A percentile compares a stretch with the other conserved stretches of the same genome.
These are phyloP conservation scores for Protobothrops mucrosquamatus DNA, from an alignment of 2,113 vertebrate genomes.

Conservation along the genomic window DNA sequence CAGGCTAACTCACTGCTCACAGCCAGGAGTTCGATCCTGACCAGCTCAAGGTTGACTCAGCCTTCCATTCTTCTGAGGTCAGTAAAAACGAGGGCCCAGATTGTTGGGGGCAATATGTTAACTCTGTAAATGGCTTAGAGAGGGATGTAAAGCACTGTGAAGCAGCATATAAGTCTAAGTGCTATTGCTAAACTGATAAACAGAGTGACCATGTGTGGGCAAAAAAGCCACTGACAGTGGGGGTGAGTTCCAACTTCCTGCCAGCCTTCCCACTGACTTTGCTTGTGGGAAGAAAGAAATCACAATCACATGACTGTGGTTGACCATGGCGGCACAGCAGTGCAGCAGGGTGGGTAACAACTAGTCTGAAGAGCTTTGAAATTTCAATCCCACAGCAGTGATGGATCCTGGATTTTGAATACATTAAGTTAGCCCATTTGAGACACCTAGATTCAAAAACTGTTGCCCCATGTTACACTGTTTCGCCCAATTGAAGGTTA, in stretches of 20 bases:
- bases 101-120: too few species aligned
- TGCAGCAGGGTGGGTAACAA: neutral
- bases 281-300: neutral
- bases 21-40: too few species aligned
- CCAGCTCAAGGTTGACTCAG: too few species aligned
- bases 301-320: neutral
- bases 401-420: neutral
- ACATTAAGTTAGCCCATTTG: neutral
- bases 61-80: too few species aligned
- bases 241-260: neutral
- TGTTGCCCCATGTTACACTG: neutral
- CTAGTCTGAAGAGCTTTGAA: neutral
- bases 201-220: neutral
- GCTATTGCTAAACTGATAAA: neutral
- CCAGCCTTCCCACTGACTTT: neutral
- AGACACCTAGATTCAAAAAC: neutral
- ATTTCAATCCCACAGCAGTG: neutral
- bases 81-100: too few species aligned
- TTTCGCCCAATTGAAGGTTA: neutral
- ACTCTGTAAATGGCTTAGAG: too few species aligned
- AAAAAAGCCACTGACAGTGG: neutral
- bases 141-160: too few species aligned
- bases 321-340: neutral
- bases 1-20: too few species aligned
- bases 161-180: too few species aligned